phyloP scores from a whole-genome alignment of 2,888 invertebrate genomes.

The Subacronicta megacephala region DNA sequence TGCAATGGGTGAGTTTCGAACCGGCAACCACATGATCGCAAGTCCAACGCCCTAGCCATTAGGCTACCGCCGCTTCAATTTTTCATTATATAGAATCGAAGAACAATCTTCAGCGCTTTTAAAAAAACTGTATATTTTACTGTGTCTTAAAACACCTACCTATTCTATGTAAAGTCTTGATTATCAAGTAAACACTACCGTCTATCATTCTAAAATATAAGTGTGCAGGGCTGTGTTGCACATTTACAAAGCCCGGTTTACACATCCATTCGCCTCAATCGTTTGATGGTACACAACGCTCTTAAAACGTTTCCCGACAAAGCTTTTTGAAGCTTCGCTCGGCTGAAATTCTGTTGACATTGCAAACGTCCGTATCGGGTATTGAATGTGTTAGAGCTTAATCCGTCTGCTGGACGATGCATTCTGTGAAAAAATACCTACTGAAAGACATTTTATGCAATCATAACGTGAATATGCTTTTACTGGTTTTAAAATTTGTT shows the following conservation, averaged over 20 bases:
- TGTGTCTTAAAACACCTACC: background rate
- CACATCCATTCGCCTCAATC: conserved; percentile 50
- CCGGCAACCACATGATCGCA: too few species aligned
- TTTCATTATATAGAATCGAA: too few species aligned
- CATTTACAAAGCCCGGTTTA: conserved; percentile 43
- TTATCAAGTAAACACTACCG: background rate
- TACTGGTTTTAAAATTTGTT: too few species aligned
- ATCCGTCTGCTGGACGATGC: conserved; percentile 58
- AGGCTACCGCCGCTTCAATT: too few species aligned
- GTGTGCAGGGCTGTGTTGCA: conserved; percentile 30
- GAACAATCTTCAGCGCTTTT: too few species aligned
- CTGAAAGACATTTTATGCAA: conserved; percentile 22
- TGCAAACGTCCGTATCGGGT: conserved; percentile 59
- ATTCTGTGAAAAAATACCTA: conserved; percentile 45
- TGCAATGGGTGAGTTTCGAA: too few species aligned
- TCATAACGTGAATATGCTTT: conserved; percentile 31
- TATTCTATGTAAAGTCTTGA: background rate
- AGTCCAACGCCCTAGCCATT: too few species aligned
- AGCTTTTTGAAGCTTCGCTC: conserved; percentile 55
- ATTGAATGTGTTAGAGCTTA: conserved; percentile 59
- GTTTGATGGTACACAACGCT: conserved; percentile 55
- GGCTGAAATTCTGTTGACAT: conserved; percentile 58
- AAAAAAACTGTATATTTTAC: too few species aligned
- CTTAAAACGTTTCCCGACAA: conserved; percentile 62
- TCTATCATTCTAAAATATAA: conserved; percentile 42